Percentiles rank a stretch among this genome's conserved stretches.
These are phyloP conservation scores for Leptobrachium leishanense DNA, from an alignment of 2,113 vertebrate genomes.

Conservation along the genomic window DNA sequence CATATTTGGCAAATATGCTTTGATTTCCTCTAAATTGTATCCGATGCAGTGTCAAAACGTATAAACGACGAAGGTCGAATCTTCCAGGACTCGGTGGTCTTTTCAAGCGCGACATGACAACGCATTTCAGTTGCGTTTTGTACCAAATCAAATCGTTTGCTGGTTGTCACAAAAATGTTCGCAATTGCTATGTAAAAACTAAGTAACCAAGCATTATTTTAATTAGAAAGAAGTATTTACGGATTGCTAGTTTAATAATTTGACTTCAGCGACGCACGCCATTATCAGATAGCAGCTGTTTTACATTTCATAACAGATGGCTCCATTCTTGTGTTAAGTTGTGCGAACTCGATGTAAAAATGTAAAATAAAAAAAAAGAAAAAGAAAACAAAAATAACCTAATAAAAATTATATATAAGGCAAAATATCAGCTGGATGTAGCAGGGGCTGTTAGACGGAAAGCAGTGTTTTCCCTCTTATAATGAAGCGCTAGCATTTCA, in stretches of 20 bases:
- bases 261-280: slow-evolving; percentile 43
- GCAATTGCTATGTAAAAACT: slow-evolving; percentile 13
- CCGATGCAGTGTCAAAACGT: not conserved
- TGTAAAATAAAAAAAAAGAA: not conserved
- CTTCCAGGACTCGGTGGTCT: not conserved
- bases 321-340: slow-evolving; percentile 49
- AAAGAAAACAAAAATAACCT: no score
- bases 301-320: slow-evolving; percentile 55
- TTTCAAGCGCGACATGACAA: not conserved
- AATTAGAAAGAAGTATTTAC: slow-evolving; percentile 53
- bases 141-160: slow-evolving; percentile 13
- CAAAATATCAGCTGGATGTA: not conserved
- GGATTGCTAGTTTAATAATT: slow-evolving; percentile 56
- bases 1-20: not conserved
- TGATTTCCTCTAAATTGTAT: not conserved
- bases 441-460: no score
- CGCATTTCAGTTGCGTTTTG: slow-evolving; percentile 4
- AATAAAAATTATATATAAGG: not conserved
- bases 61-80: not conserved
- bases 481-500: no score
- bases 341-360: slow-evolving; percentile 34
- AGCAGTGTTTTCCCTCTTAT: no score
- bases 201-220: slow-evolving; percentile 34
- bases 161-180: not conserved
- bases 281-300: slow-evolving; percentile 52